Evolutionary conservation across 2,797 vertebrate species (phyloP).

Genomic region (Iguana delicatissima): DNA sequence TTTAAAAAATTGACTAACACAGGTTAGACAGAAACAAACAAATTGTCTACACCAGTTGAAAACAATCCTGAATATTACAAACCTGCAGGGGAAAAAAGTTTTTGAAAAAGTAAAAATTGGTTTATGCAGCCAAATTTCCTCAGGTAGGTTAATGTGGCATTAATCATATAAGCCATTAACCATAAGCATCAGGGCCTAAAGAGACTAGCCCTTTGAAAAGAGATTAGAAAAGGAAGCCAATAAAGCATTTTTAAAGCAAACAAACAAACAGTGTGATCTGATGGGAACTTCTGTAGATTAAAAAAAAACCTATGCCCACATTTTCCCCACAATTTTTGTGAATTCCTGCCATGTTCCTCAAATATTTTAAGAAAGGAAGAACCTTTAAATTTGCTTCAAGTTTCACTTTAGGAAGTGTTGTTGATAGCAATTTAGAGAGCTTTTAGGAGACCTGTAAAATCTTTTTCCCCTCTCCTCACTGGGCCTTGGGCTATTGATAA

Average conservation of each 20-base stretch:
- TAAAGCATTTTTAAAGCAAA: not conserved
- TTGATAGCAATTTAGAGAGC: not conserved
- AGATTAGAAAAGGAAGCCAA: not conserved
- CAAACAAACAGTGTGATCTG: not conserved
- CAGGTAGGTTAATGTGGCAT: not conserved
- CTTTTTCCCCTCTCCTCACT: no score
- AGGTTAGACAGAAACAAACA: not conserved
- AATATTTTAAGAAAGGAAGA: not conserved
- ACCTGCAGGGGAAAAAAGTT: not conserved
- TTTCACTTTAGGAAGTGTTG: not conserved
- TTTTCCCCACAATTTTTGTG: not conserved
- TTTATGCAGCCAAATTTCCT: not conserved
- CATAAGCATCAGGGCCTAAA: not conserved
- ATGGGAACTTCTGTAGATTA: not conserved
- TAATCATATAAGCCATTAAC: not conserved
- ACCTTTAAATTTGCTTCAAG: not conserved
- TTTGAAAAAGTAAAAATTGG: not conserved
- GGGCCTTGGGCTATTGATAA: not conserved
- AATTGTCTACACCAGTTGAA: not conserved
- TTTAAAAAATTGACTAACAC: not conserved
- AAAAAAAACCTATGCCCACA: not conserved
- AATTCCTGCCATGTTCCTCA: not conserved
- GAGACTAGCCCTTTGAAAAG: not conserved
- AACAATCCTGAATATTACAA: not conserved
- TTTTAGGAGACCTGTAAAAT: not conserved